A percentile compares a stretch with the other conserved stretches of the same genome.
Evolutionary conservation across 1,140 invertebrate species (phyloP).

Genomic region (Aporrectodea caliginosa): DNA sequence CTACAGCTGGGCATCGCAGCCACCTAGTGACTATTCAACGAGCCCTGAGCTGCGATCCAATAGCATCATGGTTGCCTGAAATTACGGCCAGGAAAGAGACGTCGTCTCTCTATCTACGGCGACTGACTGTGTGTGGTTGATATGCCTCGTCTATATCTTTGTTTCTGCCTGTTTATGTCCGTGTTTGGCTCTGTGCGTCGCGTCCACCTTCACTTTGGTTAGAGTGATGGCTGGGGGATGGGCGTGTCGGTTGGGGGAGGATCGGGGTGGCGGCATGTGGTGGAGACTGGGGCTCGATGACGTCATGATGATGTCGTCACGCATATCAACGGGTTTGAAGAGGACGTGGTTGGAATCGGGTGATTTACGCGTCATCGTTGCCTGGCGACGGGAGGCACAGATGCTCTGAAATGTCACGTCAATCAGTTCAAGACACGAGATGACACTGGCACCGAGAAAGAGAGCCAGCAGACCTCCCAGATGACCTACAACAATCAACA

Average conservation of each 20-base stretch:
- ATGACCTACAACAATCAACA: not conserved
- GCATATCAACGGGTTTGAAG: not conserved
- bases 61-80: no score
- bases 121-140: no score
- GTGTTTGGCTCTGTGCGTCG: not conserved
- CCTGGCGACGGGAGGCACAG: not conserved
- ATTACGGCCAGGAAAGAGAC: no score
- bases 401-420: not conserved
- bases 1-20: no score
- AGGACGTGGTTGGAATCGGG: not conserved
- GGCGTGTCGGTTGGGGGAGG: not conserved
- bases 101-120: no score
- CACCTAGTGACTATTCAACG: no score
- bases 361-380: not conserved
- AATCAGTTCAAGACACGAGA: not conserved
- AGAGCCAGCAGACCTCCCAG: not conserved
- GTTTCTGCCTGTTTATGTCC: not conserved
- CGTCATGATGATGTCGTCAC: not conserved
- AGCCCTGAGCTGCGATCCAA: no score
- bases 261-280: not conserved
- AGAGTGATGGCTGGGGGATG: not conserved
- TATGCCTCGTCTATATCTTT: not conserved
- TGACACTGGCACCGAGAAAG: not conserved
- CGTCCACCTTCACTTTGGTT: not conserved
- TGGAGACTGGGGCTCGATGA: not conserved